Percentiles rank a stretch among this genome's conserved stretches.
phyloP scores from a whole-genome alignment of 92 coral and sea anemone species.

The Porites cylindrica region DNA sequence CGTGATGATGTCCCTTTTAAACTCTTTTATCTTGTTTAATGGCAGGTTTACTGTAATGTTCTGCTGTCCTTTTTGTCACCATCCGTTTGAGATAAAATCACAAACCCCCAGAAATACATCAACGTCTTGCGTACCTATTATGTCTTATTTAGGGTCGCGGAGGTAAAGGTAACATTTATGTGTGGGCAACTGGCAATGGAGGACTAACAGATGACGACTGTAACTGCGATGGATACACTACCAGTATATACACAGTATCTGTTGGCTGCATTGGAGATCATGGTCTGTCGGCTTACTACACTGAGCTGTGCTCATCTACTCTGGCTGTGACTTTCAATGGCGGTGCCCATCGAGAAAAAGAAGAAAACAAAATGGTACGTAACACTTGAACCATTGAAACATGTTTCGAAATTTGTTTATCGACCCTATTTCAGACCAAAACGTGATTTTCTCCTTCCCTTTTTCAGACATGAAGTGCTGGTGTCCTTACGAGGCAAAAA shows the following conservation, averaged over 20 bases:
- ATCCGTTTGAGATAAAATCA: no score
- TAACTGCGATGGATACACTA: slow-evolving; percentile 95
- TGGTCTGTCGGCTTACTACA: slow-evolving; percentile 92
- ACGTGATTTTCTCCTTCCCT: no score
- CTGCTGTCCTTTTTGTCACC: no score
- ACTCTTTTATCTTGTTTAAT: no score
- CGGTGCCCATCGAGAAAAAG: slow-evolving; percentile 91
- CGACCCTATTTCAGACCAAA: no score
- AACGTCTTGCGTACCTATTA: background rate
- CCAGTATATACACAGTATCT: slow-evolving; percentile 93
- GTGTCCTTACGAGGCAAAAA: no score
- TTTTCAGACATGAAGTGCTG: no score
- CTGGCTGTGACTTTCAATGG: slow-evolving; percentile 94
- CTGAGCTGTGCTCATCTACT: slow-evolving; percentile 92
- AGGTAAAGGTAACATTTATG: slow-evolving; percentile 92
- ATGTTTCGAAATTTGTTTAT: no score
- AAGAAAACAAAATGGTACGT: slow-evolving; percentile 88
- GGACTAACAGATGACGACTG: slow-evolving; percentile 97
- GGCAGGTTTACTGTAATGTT: no score
- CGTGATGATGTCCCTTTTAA: no score
- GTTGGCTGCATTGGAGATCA: slow-evolving; percentile 94
- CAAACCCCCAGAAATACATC: background rate
- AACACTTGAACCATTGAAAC: background rate
- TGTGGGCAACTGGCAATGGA: slow-evolving; percentile 98
- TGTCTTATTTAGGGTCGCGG: slow-evolving; percentile 82